These are phyloP conservation scores for Exaiptasia diaphana DNA, from an alignment of 64 coral and sea anemone species.

Conservation along the genomic window DNA sequence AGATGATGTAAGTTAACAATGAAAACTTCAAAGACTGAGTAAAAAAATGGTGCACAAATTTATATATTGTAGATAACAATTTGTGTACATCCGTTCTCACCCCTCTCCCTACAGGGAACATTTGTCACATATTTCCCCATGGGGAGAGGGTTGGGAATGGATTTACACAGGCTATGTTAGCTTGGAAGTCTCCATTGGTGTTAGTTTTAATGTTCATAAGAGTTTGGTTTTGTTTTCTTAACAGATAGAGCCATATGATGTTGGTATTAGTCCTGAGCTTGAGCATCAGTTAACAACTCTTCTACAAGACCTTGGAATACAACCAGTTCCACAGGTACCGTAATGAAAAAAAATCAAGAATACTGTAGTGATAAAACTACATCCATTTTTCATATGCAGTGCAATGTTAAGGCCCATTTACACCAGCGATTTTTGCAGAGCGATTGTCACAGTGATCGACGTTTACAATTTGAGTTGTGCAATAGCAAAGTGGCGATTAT, in stretches of 20 bases:
- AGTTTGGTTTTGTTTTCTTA: no score
- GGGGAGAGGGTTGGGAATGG: no score
- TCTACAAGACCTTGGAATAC: constrained; percentile 75
- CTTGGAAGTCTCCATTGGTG: no score
- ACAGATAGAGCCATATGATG: constrained; percentile 93
- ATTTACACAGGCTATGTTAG: no score
- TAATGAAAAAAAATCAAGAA: no score
- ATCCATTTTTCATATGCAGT: not conserved
- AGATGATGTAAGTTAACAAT: constrained; percentile 84
- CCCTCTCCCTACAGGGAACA: not conserved
- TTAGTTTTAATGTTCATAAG: no score
- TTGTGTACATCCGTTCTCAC: no score
- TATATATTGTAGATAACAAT: not conserved
- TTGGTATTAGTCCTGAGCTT: constrained; percentile 82
- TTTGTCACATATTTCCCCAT: not conserved
- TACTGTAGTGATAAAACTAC: not conserved
- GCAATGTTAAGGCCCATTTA: no score
- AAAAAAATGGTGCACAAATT: not conserved
- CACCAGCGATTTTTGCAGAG: no score
- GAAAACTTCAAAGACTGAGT: not conserved
- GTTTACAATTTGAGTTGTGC: no score
- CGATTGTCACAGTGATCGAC: no score
- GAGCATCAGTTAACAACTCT: constrained; percentile 71
- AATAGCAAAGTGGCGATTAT: no score
- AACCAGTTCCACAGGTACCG: constrained; percentile 87